phyloP scores from a whole-genome alignment of 2,113 vertebrate genomes.

The Elanus axillaris region DNA sequence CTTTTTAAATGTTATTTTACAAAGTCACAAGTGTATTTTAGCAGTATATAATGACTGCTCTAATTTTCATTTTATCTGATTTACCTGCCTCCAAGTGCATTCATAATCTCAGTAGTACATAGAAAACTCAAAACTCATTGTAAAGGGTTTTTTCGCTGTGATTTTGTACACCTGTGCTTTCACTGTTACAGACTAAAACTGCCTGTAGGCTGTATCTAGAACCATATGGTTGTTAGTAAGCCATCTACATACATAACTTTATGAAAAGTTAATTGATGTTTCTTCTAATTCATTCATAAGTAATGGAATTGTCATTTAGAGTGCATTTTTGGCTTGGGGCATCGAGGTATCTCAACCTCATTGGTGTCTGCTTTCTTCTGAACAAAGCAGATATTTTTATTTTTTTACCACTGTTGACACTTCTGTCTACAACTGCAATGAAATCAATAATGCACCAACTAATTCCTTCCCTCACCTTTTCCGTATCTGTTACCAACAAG shows the following conservation, averaged over 20 bases:
- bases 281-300: not conserved
- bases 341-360: not conserved
- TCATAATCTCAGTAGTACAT: conserved; percentile 4
- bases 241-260: not conserved
- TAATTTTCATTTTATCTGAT: conserved; percentile 48
- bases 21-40: conserved; percentile 40
- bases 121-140: conserved; percentile 34
- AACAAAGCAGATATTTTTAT: not conserved
- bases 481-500: conserved; percentile 4
- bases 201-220: not conserved
- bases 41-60: not conserved
- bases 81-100: conserved; percentile 45
- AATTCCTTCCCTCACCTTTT: not conserved
- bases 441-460: not conserved
- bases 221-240: not conserved
- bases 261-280: conserved; percentile 23
- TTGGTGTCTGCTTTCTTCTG: not conserved
- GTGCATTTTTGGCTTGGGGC: not conserved
- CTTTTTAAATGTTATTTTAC: not conserved
- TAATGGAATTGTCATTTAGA: not conserved
- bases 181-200: conserved; percentile 18
- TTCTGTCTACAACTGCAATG: conserved; percentile 11
- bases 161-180: conserved; percentile 26
- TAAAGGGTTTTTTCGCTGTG: not conserved
- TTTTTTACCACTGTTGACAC: conserved; percentile 33